phyloP scores from a whole-genome alignment of 2,888 invertebrate species.

The Drosophila kuntzei region DNA sequence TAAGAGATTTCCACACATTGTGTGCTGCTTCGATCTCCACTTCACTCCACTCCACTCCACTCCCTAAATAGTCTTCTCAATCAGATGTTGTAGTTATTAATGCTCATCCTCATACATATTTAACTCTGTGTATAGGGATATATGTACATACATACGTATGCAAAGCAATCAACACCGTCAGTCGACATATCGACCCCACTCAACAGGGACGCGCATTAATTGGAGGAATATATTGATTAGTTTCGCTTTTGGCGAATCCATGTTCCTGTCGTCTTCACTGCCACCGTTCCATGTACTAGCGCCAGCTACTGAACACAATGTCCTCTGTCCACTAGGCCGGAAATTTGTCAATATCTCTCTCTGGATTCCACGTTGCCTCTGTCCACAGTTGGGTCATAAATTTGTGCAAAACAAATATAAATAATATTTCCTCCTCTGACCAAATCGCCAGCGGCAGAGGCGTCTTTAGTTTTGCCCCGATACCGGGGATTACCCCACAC shows the following conservation, averaged over 20 bases:
- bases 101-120: slow-evolving; percentile 12
- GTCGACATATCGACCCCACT: slow-evolving; percentile 41
- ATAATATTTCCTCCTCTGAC: slow-evolving; percentile 51
- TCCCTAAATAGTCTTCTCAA: slow-evolving; percentile 18
- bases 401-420: slow-evolving; percentile 64
- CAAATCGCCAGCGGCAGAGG: slow-evolving; percentile 65
- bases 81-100: slow-evolving; percentile 47
- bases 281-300: slow-evolving; percentile 83
- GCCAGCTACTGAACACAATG: slow-evolving; percentile 78
- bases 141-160: slow-evolving; percentile 7
- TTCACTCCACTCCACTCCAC: not conserved
- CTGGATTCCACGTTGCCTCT: slow-evolving; percentile 23
- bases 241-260: slow-evolving; percentile 75
- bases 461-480: slow-evolving; percentile 17
- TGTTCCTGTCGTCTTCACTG: slow-evolving; percentile 83
- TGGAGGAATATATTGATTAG: slow-evolving; percentile 76
- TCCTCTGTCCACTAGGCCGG: slow-evolving; percentile 41
- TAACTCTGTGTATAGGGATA: slow-evolving; percentile 3
- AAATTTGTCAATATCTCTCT: slow-evolving; percentile 80
- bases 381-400: slow-evolving; percentile 61
- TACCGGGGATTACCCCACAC: slow-evolving; percentile 65
- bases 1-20: slow-evolving; percentile 18
- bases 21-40: slow-evolving; percentile 1
- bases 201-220: slow-evolving; percentile 58
- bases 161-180: slow-evolving; percentile 75